Evolutionary conservation across 2,797 vertebrate species (phyloP).

Genomic region (Eulemur albifrons): DNA sequence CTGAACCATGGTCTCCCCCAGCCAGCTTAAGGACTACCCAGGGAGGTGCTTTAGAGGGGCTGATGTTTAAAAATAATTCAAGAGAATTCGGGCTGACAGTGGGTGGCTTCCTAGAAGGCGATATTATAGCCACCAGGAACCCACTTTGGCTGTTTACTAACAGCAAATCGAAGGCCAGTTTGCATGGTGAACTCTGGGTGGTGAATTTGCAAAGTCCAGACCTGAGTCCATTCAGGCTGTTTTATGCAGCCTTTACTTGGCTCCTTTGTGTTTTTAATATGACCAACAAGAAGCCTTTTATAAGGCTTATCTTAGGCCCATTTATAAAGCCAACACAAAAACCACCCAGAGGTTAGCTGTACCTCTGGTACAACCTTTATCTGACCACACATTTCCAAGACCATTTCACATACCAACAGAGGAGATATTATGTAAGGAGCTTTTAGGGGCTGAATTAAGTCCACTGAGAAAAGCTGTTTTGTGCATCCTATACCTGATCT

Average conservation of each 20-base stretch:
- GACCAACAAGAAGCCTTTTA: neutral
- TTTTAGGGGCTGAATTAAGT: neutral
- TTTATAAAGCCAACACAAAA: neutral
- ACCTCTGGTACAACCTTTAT: neutral
- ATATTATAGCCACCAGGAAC: neutral
- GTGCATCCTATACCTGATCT: neutral
- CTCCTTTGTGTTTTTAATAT: neutral
- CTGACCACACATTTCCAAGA: neutral
- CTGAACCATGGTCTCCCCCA: neutral
- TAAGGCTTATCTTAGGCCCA: neutral
- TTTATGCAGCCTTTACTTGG: neutral
- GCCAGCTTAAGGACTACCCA: neutral
- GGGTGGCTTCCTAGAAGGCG: neutral
- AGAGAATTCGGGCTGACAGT: neutral
- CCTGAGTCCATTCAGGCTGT: fast-evolving
- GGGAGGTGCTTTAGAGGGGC: neutral
- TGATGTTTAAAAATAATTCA: neutral
- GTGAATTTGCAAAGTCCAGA: neutral
- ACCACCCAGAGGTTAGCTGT: neutral
- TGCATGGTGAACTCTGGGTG: neutral
- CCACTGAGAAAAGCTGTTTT: neutral
- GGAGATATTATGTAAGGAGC: neutral
- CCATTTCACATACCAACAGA: neutral
- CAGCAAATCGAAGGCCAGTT: neutral
- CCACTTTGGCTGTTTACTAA: neutral